These are phyloP conservation scores for Dasypus novemcinctus DNA, from an alignment of 2,113 vertebrate genomes.

Conservation along the genomic window DNA sequence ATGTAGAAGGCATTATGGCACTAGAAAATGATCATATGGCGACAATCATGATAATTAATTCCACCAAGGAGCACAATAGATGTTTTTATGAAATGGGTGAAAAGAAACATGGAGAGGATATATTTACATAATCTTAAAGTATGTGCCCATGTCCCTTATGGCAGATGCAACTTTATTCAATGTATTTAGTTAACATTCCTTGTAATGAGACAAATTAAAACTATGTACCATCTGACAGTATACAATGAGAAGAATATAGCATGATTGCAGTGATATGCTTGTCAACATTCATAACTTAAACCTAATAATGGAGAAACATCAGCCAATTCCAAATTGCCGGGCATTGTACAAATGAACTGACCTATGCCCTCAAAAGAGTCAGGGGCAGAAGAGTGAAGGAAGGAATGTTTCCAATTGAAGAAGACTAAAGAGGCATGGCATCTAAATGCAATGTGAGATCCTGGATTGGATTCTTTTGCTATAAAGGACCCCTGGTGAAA, in stretches of 20 bases:
- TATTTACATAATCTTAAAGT: neutral
- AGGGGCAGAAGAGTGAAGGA: neutral
- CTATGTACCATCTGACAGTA: neutral
- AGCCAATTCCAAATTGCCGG: neutral
- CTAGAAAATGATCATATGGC: neutral
- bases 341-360: neutral
- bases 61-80: neutral
- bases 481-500: neutral
- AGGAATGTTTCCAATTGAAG: neutral
- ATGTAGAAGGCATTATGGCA: neutral
- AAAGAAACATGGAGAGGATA: neutral
- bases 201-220: neutral
- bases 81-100: neutral
- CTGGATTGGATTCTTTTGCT: too few species aligned
- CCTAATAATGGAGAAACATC: neutral
- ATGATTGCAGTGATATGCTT: neutral
- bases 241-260: neutral
- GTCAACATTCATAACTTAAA: neutral
- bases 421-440: too few species aligned
- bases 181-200: neutral
- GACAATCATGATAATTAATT: neutral
- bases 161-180: neutral
- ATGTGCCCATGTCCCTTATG: neutral
- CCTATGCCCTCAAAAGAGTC: neutral
- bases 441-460: too few species aligned